Percentiles rank a stretch among this genome's conserved stretches.
These are phyloP conservation scores for Tragelaphus buxtoni DNA, from an alignment of 2,113 vertebrate species.

Conservation along the genomic window DNA sequence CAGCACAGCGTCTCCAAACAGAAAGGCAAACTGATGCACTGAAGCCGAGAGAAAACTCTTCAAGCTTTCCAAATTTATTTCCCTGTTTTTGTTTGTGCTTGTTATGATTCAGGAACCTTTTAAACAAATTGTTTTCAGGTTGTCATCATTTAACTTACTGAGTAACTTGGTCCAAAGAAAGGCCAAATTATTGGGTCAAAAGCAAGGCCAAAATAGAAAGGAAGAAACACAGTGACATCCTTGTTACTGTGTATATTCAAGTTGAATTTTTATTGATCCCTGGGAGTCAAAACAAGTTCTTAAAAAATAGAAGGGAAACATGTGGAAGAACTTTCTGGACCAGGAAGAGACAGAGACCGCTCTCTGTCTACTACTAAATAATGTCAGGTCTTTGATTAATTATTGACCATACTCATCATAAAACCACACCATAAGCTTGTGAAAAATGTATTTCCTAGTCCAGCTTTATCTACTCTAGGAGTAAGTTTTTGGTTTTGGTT, in stretches of 20 bases:
- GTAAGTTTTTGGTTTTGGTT: background rate
- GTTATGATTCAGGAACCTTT: background rate
- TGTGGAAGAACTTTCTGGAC: background rate
- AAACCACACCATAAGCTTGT: background rate
- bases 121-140: background rate
- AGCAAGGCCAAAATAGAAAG: background rate
- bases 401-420: background rate
- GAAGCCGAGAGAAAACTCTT: background rate
- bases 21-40: background rate
- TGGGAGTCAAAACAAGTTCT: background rate
- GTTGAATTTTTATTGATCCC: background rate
- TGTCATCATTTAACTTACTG: background rate
- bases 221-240: background rate
- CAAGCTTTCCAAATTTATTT: background rate
- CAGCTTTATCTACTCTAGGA: background rate
- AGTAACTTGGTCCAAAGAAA: background rate
- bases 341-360: background rate
- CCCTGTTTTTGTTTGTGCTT: background rate
- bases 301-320: background rate
- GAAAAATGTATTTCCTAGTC: slow-evolving; percentile 25
- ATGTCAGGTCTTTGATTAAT: slow-evolving; percentile 21
- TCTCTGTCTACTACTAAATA: slow-evolving; percentile 14
- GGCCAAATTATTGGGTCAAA: background rate
- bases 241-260: background rate
- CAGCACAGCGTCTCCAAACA: background rate